phyloP scores from a whole-genome alignment of 2,797 vertebrate genomes.

The Chanos chanos region DNA sequence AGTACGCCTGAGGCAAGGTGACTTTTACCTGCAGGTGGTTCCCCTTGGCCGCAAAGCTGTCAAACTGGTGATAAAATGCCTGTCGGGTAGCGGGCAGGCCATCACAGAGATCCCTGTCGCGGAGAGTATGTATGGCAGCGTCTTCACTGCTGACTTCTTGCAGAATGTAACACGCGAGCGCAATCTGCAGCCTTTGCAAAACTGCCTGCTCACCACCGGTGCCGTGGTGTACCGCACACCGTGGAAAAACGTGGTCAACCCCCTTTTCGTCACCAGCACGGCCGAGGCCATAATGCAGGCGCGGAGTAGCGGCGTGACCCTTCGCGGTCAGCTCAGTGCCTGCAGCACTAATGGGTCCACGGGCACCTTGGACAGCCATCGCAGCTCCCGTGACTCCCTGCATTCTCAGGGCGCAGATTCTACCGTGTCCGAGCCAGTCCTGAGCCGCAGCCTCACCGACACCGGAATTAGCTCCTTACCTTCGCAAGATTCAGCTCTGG shows the following conservation, averaged over 20 bases:
- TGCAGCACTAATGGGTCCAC: conserved; percentile 69
- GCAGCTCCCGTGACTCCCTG: conserved; percentile 72
- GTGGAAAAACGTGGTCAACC: conserved; percentile 80
- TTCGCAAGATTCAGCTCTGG: background rate
- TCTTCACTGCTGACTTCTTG: conserved; percentile 80
- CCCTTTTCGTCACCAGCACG: conserved; percentile 71
- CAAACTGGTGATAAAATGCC: conserved; percentile 81
- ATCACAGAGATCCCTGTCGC: conserved; percentile 74
- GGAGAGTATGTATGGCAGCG: conserved; percentile 76
- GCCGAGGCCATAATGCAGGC: conserved; percentile 70
- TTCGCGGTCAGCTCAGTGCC: conserved; percentile 63
- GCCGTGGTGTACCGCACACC: conserved; percentile 72
- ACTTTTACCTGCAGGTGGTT: conserved; percentile 82
- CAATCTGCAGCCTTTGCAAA: conserved; percentile 73
- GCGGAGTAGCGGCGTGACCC: conserved; percentile 52
- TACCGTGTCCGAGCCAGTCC: conserved; percentile 64
- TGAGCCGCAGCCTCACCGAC: conserved; percentile 29
- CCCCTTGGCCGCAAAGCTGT: conserved; percentile 73
- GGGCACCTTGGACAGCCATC: conserved; percentile 71
- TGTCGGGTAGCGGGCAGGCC: conserved; percentile 73
- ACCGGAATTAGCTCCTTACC: conserved; percentile 3
- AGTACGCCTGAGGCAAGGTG: conserved; percentile 76
- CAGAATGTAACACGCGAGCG: conserved; percentile 76
- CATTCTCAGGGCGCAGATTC: conserved; percentile 71
- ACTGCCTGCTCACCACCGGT: conserved; percentile 79